Evolutionary conservation across 2,113 vertebrate genomes (phyloP), one percentile per base, ranked within the genome.

Genomic region (Trichechus manatus): DNA sequence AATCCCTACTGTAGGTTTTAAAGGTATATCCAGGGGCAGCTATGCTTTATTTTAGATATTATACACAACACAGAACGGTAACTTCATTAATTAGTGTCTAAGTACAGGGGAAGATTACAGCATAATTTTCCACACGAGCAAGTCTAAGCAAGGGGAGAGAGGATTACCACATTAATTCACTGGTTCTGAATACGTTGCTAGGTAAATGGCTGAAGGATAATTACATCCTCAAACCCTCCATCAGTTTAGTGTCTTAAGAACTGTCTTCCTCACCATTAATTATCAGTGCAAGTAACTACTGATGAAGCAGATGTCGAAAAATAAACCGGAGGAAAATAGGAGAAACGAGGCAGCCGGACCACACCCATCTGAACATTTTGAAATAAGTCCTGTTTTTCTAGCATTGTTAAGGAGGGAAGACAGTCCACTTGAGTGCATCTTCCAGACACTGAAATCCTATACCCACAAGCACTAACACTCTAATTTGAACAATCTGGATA

Each of bases 121-220:
- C 81, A 95, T 93, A 84, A 92, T 97, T 96, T 87, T 86, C 31
- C 27, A 64, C 23, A 31, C 47, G 75, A 84, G 22, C 80, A 64
- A 81, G 74, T 86, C 86, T 87, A 77, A 91, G 96, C 93, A 91
- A 96, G 1, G 42, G 72, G 80, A 91, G 66, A 36, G 36, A 78
- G 96, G 93, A 97, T 98, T 89, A 96, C 22, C 83, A 97, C 39
- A 59, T 96, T 97, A 93, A 97, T 82, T 96, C 77, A 9, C 39
- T 97, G 95, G 97, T 95, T 98, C 97, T 98, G 97, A 97, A 95
- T 95, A n/a, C 94, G 97, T 97, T 97, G 97, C 98, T 97, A 97
- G 94, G 97, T 97, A 98, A 98, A 98, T 94, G 95, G 96, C 85
- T 90, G 97, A 50, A 36, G 92, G 94, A 90, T 97, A 88, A 97